Evolutionary conservation across 2,113 vertebrate species (phyloP), one percentile per base, ranked within the genome.

Genomic region (Puma concolor): DNA sequence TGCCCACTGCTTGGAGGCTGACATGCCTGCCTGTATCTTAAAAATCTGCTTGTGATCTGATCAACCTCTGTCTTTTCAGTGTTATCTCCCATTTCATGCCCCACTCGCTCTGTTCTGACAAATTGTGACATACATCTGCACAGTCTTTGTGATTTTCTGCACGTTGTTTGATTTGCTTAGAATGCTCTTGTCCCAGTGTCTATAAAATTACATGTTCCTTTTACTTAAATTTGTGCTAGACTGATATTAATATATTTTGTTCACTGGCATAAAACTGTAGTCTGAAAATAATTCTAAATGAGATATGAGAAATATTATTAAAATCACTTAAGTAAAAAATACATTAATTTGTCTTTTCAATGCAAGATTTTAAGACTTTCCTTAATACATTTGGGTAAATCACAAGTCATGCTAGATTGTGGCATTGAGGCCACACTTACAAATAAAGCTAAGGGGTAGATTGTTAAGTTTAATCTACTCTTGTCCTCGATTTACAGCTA

Each of bases 291-390:
- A 91, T 33, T 71, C 16, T 66, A 57, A 50, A 91, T 93, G 44
- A 44, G 31, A n/a, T 33, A 4, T 38, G 8, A 80, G 92, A 94
- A 66, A n/a, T 76, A 57, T 41, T 36, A 93, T 85, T 84, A 41
- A 93, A 95, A 48, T 84, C 6, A 90, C 54, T 92, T 95, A 41
- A 97, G 60, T 83, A 72, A 67, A 86, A 82, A 95, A 63, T 80
- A 81, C 5, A 21, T 63, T n/a, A 48, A 33, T 74, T 79, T 97
- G 66, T 81, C 33, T 95, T 96, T 91, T 89, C 6, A 41, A 52
- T 76, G 25, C 27, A 67, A 74, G 36, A 38, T 57, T 91, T 92
- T 15, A 48, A 89, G 86, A 63, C 11, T 79, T 69, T 52, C 17
- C 4, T 86, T 76, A 82, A 64, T 88, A 92, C 77, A 74, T 76